These are phyloP conservation scores for Drepana arcuata DNA, from an alignment of 1,140 invertebrate genomes.

Conservation along the genomic window DNA sequence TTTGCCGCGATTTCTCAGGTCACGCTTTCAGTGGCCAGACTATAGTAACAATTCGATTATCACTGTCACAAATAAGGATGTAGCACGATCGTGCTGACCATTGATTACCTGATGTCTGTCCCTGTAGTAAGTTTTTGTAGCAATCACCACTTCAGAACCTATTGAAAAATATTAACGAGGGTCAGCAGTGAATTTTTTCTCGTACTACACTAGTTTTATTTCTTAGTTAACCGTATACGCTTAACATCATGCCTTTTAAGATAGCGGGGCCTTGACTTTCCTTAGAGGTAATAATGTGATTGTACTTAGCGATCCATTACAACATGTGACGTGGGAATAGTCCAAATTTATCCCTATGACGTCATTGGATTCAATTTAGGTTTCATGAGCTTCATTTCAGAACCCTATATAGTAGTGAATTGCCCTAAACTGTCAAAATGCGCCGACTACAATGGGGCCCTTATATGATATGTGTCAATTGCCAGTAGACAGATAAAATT, in stretches of 20 bases:
- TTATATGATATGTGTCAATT: conserved; percentile 7
- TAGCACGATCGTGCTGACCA: too few species aligned
- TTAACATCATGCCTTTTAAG: conserved; percentile 38
- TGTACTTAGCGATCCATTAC: conserved; percentile 37
- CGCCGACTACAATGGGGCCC: conserved; percentile 1
- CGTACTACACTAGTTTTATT: conserved; percentile 15
- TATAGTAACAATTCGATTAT: too few species aligned
- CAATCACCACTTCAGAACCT: too few species aligned
- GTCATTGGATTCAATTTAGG: conserved; percentile 28
- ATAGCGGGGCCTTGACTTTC: conserved; percentile 32
- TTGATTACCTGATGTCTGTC: too few species aligned
- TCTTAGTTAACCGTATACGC: conserved; percentile 37
- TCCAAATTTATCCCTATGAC: conserved; percentile 57
- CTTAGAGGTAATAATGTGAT: conserved; percentile 41
- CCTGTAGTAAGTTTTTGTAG: too few species aligned
- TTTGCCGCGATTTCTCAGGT: too few species aligned
- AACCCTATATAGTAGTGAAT: conserved; percentile 12
- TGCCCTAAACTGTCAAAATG: conserved; percentile 7
- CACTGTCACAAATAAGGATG: too few species aligned
- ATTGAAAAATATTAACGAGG: too few species aligned
- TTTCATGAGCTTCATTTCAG: conserved; percentile 19
- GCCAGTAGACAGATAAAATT: too few species aligned
- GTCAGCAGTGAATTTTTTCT: too few species aligned
- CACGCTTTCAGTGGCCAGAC: too few species aligned
- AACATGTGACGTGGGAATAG: conserved; percentile 42